Percentiles rank a stretch among this genome's conserved stretches.
phyloP scores from a whole-genome alignment of 2,888 invertebrate species.

The Heterodera filipjevi region DNA sequence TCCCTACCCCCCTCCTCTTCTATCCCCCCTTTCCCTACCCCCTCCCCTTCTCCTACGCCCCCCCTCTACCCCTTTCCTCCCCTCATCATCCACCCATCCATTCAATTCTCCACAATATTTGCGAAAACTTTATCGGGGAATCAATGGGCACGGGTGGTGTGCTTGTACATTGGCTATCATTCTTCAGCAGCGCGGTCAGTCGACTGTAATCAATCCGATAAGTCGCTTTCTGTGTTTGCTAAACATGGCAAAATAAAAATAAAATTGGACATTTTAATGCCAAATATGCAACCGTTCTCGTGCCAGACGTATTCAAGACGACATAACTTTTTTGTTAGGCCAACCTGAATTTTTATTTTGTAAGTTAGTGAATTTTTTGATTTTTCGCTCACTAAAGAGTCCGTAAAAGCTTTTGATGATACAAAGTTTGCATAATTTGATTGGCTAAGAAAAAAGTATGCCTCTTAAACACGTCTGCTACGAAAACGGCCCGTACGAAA shows the following conservation, averaged over 20 bases:
- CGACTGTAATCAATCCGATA: background rate
- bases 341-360: too few relatives aligned
- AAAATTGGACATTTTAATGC: too few relatives aligned
- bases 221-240: background rate
- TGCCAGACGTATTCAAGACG: too few relatives aligned
- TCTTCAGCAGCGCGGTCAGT: slow-evolving; percentile 5
- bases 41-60: background rate
- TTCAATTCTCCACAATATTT: slow-evolving; percentile 10
- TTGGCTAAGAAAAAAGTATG: too few relatives aligned
- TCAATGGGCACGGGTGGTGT: background rate
- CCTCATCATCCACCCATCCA: background rate
- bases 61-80: background rate
- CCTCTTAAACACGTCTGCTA: too few relatives aligned
- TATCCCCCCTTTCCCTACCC: background rate
- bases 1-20: background rate
- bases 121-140: slow-evolving; percentile 1
- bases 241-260: background rate
- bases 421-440: too few relatives aligned
- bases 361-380: too few relatives aligned
- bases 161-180: slow-evolving; percentile 4
- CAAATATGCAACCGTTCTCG: too few relatives aligned
- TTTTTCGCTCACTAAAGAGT: too few relatives aligned
- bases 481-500: too few relatives aligned
- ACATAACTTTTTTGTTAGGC: too few relatives aligned
- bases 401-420: too few relatives aligned